Conservation (phyloP, 2,113 vertebrate species). For the Psophia crepitans region DNA sequence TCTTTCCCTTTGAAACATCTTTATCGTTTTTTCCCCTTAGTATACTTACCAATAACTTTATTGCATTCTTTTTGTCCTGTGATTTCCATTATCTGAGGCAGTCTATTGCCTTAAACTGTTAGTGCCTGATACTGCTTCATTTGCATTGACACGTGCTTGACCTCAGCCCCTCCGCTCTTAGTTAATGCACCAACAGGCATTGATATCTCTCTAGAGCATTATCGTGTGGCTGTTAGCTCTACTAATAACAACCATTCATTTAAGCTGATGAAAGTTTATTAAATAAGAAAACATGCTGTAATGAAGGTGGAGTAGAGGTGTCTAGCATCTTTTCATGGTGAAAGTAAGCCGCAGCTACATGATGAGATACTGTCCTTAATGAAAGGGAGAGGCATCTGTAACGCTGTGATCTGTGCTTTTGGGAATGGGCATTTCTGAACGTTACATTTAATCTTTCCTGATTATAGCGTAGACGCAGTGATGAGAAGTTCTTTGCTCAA, state of each 20-base stretch:
- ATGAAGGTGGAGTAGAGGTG: conserved; percentile 34
- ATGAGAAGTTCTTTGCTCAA: not conserved
- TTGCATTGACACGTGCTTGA: conserved; percentile 81
- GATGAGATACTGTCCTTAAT: not conserved
- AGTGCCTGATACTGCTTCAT: conserved; percentile 71
- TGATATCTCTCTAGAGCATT: conserved; percentile 68
- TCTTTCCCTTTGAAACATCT: not conserved
- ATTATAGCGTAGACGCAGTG: not conserved
- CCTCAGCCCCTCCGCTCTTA: conserved; percentile 53
- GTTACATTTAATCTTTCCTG: not conserved
- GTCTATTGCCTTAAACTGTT: conserved; percentile 42
- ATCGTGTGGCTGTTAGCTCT: conserved; percentile 73
- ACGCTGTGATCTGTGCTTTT: not conserved
- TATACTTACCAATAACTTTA: conserved; percentile 50
- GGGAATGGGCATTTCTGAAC: conserved; percentile 3
- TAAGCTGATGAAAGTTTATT: conserved; percentile 75
- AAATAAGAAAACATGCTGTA: conserved; percentile 66
- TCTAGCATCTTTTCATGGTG: not conserved
- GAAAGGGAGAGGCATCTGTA: not conserved
- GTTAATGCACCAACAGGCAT: conserved; percentile 63
- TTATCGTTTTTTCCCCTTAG: not conserved
- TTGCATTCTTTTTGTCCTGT: conserved; percentile 56
- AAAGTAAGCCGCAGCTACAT: not conserved
- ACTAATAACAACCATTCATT: conserved; percentile 75
- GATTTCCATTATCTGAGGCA: conserved; percentile 66